Percentiles rank a stretch among this genome's conserved stretches.
Conservation (phyloP, 2,113 vertebrate species). For the Oncorhynchus gorbuscha region DNA sequence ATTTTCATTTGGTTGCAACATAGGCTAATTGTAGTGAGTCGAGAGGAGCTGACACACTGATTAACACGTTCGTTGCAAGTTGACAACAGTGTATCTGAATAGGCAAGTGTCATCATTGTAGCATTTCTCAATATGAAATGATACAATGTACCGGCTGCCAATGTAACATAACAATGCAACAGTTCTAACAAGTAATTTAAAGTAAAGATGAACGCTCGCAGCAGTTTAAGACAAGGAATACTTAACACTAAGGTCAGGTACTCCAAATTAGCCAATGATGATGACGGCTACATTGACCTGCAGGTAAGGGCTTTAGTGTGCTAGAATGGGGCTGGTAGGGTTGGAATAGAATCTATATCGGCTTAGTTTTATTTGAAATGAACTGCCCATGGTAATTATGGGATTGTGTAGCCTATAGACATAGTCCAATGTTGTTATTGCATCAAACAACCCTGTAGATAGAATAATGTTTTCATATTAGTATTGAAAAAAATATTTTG, state of each 20-base stretch:
- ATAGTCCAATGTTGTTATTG: too few relatives aligned
- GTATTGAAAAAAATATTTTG: too few relatives aligned
- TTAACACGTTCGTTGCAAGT: not conserved
- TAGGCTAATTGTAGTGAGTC: not conserved
- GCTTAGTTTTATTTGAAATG: too few relatives aligned
- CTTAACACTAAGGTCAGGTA: constrained; percentile 87
- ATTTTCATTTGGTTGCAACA: not conserved
- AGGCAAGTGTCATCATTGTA: not conserved
- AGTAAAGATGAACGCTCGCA: constrained; percentile 84
- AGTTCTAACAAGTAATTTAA: not conserved
- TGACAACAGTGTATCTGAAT: not conserved
- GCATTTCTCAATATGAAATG: not conserved
- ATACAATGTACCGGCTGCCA: not conserved
- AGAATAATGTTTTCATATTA: too few relatives aligned
- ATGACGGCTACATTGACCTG: constrained; percentile 95
- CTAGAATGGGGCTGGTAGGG: not conserved
- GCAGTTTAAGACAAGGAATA: constrained; percentile 72
- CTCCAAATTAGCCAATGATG: constrained; percentile 86
- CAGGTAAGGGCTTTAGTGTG: constrained; percentile 76
- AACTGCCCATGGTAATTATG: not conserved
- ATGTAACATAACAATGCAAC: not conserved
- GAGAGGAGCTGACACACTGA: not conserved
- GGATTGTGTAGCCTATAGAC: too few relatives aligned
- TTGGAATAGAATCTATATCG: too few relatives aligned
- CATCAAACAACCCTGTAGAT: too few relatives aligned